A percentile compares a stretch with the other conserved stretches of the same genome.
These are phyloP conservation scores for Penaeus indicus DNA, from an alignment of 1,140 invertebrate species.

Conservation along the genomic window DNA sequence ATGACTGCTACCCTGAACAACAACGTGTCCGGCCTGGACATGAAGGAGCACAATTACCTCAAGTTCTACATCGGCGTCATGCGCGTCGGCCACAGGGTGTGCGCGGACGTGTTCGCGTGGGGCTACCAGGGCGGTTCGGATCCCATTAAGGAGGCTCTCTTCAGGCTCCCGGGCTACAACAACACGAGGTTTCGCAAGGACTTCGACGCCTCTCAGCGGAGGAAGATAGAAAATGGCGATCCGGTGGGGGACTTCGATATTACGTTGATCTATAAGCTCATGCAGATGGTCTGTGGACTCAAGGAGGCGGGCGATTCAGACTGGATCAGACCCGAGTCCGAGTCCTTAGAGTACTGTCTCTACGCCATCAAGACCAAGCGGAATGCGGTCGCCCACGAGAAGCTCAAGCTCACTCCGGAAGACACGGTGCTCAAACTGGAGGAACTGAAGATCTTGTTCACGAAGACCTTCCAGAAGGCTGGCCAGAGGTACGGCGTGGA, in stretches of 20 bases:
- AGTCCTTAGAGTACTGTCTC: constrained; percentile 54
- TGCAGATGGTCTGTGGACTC: constrained; percentile 60
- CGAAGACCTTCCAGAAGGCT: constrained; percentile 38
- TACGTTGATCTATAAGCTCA: constrained; percentile 54
- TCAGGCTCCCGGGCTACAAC: constrained; percentile 37
- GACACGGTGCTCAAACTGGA: constrained; percentile 39
- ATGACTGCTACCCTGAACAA: no score
- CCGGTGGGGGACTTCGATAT: constrained; percentile 47
- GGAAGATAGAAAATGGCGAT: constrained; percentile 44
- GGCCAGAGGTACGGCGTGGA: constrained; percentile 23
- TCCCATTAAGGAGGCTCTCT: constrained; percentile 41
- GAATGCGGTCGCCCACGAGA: constrained; percentile 59
- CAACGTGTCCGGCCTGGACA: not conserved
- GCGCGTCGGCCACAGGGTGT: constrained; percentile 40
- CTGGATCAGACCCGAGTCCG: constrained; percentile 35
- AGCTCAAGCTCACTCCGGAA: constrained; percentile 22
- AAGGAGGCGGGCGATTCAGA: constrained; percentile 14
- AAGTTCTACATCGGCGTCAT: constrained; percentile 47
- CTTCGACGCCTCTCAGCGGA: constrained; percentile 54
- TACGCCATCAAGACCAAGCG: constrained; percentile 52
- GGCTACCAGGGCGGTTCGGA: constrained; percentile 28
- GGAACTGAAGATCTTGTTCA: constrained; percentile 37
- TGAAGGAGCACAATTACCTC: constrained; percentile 47
- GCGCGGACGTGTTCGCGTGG: constrained; percentile 32
- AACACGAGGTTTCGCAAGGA: constrained; percentile 55